These are phyloP conservation scores for Noctilio leporinus DNA, from an alignment of 2,113 vertebrate species.

Conservation along the genomic window DNA sequence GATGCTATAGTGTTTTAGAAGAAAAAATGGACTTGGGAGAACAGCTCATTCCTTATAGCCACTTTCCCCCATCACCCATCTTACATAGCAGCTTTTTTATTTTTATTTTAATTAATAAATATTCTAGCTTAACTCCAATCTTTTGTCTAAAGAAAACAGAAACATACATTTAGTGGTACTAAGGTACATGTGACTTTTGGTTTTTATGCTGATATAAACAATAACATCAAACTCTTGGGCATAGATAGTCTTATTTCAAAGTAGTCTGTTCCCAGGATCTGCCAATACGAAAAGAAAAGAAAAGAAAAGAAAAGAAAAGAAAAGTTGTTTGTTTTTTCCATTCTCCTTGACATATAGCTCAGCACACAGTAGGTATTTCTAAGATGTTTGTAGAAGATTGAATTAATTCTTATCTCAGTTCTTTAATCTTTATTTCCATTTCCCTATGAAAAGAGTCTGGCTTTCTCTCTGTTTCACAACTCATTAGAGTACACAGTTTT, in stretches of 20 bases:
- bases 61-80: background rate
- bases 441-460: background rate
- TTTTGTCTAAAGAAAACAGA: background rate
- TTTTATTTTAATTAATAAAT: conserved; percentile 1
- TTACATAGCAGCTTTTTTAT: background rate
- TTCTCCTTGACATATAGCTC: background rate
- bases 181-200: background rate
- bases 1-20: background rate
- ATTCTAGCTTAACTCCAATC: background rate
- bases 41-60: background rate
- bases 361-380: background rate
- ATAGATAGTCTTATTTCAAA: background rate
- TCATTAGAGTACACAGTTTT: conserved; percentile 18
- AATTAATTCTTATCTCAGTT: background rate
- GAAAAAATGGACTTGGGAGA: background rate
- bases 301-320: background rate
- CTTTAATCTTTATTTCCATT: conserved; percentile 9
- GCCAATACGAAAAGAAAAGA: background rate
- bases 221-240: background rate
- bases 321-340: background rate
- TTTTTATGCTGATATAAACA: background rate
- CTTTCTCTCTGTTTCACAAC: background rate
- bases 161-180: background rate
- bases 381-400: background rate
- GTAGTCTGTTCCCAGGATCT: background rate